These are phyloP conservation scores for Napeogenes inachia DNA, from an alignment of 2,888 invertebrate species.

Conservation along the genomic window DNA sequence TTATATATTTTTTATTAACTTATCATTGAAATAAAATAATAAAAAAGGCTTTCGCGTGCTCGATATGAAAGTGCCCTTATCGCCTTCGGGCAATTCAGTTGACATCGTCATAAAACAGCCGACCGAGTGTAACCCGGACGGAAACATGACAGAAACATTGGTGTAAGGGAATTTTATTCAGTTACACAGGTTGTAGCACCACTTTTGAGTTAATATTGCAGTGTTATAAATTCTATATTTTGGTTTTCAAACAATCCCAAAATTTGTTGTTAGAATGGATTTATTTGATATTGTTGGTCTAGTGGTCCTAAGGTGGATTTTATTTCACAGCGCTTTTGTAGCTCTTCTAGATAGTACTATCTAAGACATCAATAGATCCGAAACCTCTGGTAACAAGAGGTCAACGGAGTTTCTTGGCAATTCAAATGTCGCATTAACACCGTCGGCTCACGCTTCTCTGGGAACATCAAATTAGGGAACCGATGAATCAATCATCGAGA, in stretches of 20 bases:
- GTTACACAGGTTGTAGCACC: constrained; percentile 50
- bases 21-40: constrained; percentile 2
- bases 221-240: constrained; percentile 19
- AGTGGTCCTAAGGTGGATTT: background rate
- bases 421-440: constrained; percentile 27
- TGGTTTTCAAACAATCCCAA: constrained; percentile 6
- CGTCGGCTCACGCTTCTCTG: constrained; percentile 26
- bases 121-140: constrained; percentile 50
- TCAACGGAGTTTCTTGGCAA: constrained; percentile 12
- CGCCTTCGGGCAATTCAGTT: constrained; percentile 31
- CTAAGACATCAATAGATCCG: background rate
- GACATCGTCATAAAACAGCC: constrained; percentile 55
- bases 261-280: no score
- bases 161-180: constrained; percentile 55
- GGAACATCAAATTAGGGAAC: constrained; percentile 33
- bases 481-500: constrained; percentile 38
- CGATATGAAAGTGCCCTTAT: constrained; percentile 17
- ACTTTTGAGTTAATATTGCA: constrained; percentile 27
- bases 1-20: background rate
- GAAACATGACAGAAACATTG: constrained; percentile 61
- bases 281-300: no score
- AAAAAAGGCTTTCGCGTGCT: constrained; percentile 1
- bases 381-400: constrained; percentile 5
- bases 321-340: no score
- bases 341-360: no score